Conservation (phyloP, 2,888 invertebrate genomes). For the Spicauda simplicius region DNA sequence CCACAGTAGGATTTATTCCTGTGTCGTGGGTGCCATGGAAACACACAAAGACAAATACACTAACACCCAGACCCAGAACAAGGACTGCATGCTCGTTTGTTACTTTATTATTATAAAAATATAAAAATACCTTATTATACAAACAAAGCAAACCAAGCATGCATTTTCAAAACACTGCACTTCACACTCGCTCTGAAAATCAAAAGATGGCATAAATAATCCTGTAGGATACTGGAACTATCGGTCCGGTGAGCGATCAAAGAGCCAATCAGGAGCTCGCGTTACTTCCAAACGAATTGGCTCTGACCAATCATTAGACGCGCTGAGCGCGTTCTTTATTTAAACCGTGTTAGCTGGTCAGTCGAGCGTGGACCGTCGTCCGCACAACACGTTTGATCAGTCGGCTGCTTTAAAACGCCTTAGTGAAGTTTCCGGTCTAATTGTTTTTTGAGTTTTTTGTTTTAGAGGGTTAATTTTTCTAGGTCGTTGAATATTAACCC, state of each 20-base stretch:
- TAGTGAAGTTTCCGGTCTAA: constrained; percentile 26
- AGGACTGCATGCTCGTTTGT: too few species aligned
- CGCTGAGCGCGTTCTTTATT: constrained; percentile 66
- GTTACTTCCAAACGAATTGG: constrained; percentile 26
- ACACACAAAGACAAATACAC: too few species aligned
- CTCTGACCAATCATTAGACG: constrained; percentile 66
- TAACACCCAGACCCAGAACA: too few species aligned
- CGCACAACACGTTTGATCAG: constrained; percentile 48
- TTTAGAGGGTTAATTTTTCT: constrained; percentile 18
- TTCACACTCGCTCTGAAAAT: constrained; percentile 38
- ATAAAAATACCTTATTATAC: too few species aligned
- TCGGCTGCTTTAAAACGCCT: constrained; percentile 23
- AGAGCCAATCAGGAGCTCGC: constrained; percentile 29
- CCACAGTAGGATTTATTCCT: too few species aligned
- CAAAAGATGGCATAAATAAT: constrained; percentile 32
- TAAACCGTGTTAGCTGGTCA: constrained; percentile 56
- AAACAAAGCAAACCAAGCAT: constrained; percentile 8
- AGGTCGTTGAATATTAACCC: neutral
- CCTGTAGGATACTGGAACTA: constrained; percentile 24
- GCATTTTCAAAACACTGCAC: constrained; percentile 20
- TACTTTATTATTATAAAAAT: too few species aligned
- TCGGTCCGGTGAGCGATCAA: constrained; percentile 28
- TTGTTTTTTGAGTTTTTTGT: constrained; percentile 26
- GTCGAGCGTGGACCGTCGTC: constrained; percentile 44
- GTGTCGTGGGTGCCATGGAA: too few species aligned